Conservation (phyloP, 2,797 vertebrate species). For the Masticophis lateralis region DNA sequence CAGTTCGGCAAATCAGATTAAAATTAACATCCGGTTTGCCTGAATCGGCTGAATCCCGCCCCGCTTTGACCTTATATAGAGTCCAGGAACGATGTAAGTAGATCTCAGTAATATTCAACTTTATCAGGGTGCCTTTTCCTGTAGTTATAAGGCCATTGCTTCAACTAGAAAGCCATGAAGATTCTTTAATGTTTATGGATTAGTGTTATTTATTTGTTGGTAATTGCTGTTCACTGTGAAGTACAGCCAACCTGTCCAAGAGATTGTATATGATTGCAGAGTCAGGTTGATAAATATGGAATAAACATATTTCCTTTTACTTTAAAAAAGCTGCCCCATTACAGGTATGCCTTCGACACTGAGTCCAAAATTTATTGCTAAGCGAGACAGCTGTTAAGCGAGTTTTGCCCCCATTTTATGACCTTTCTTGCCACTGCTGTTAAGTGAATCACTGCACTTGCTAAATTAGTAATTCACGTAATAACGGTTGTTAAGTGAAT, state of each 20-base stretch:
- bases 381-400: too few species aligned
- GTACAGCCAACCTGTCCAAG: background rate
- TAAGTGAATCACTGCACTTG: too few species aligned
- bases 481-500: too few species aligned
- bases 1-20: too few species aligned
- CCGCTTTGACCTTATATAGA: background rate
- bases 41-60: too few species aligned
- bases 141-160: background rate
- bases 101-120: background rate
- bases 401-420: too few species aligned
- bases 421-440: too few species aligned
- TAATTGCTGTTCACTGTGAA: conserved; percentile 35
- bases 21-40: too few species aligned
- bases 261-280: background rate
- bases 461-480: too few species aligned
- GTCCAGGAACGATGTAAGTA: conserved; percentile 51
- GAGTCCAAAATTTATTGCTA: too few species aligned
- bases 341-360: background rate
- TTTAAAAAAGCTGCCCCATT: background rate
- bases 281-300: background rate
- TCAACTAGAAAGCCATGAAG: conserved; percentile 56
- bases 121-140: background rate
- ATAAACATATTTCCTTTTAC: background rate
- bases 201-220: conserved; percentile 6
- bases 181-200: conserved; percentile 24